Base-by-base conservation (phyloP, 2,113 vertebrate genomes). In the Chaenocephalus aceratus region DNA sequence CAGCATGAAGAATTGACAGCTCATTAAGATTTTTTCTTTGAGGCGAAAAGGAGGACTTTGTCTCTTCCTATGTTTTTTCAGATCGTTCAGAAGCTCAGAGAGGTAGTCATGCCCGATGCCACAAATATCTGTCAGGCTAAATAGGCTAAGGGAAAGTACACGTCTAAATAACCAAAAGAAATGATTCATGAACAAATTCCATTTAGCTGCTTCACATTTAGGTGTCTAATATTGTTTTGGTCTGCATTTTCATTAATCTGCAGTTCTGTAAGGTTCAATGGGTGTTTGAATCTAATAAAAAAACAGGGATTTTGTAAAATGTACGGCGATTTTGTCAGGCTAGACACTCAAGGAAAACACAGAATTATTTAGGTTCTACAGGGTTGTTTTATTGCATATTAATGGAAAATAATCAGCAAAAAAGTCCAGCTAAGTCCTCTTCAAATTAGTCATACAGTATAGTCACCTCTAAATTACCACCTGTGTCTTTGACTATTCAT, bases 321-420 rank as follows among this genome's bases (percentile, higher is more conserved):
- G 3, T 23, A 3, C 5, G 26, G n/a, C 16, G 2, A 34, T 2
- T 56, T 66, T 56, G 6, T 15, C 1, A 67, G 30, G 2, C 3
- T 4, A 60, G 7, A 79, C 13, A 75, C 68, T 62, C 4, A 59
- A 77, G 13, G 36, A 80, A 49, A 59, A 60, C 45, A 76, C 1
- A 36, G 10, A 77, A 26, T 23, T 0, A 16, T 30, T 46, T 52
- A 46, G 77, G 16, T 11, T 84, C 36, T 46, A 16, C 64, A 73
- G 2, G n/a, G 3, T 82, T 68, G 0, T 34, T 93, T 94, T 92
- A 93, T 93, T 92, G 78, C 57, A 63, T 72, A 75, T 53, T 5
- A 51, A 53, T 34, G 6, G 11, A 13, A 75, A 69, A n/a, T 10
- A 18, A 30, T 65, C 15, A 86, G 67, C 46, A 69, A 60, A 59